Evolutionary conservation across 2,113 vertebrate genomes (phyloP), one percentile per base, ranked within the genome.

Genomic region (Oreocharis arfaki): DNA sequence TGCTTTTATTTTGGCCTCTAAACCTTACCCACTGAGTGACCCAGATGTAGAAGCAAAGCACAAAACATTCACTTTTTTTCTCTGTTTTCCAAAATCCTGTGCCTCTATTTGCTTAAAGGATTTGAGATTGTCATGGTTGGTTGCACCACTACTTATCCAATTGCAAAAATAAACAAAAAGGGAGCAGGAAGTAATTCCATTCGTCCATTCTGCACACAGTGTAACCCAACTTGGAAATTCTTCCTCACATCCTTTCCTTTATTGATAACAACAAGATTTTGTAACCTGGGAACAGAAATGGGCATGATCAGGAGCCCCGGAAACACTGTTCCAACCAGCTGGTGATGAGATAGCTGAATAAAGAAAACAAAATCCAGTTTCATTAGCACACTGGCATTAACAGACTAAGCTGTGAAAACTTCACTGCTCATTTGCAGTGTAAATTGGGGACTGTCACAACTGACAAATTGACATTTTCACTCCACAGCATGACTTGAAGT

Each of bases 151-250:
- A 9, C 70, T 74, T 53, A 90, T 77, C 50, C 59, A 90, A 85
- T 97, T 85, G 80, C 3, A 20, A 89, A 94, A 91, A 77, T 13
- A 89, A 95, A 90, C 42, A 95, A 83, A 93, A 96, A 77, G 28
- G 28, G 35, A 87, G 60, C 22, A 84, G 76, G 76, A 86, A 78
- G 84, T 89, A 27, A 88, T 92, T 88, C 53, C 63, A 75, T 78
- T 85, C 47, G 67, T 30, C 23, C 21, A 47, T 67, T 61, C 63
- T 80, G 56, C 37, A 92, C 41, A 44, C 35, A 80, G 27, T 4
- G 10, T 88, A 85, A 69, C 59, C 19, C 28, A 22, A 41, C 71
- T 63, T 59, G 78, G 55, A 35, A 74, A 7, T 59, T 90, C 81
- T 70, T 83, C 41, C 90, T 65, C 19, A 2, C 13, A 90, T 47